A percentile compares a stretch with the other conserved stretches of the same genome.
Conservation (phyloP, 1,140 invertebrate genomes). For the Drosophila sechellia region DNA sequence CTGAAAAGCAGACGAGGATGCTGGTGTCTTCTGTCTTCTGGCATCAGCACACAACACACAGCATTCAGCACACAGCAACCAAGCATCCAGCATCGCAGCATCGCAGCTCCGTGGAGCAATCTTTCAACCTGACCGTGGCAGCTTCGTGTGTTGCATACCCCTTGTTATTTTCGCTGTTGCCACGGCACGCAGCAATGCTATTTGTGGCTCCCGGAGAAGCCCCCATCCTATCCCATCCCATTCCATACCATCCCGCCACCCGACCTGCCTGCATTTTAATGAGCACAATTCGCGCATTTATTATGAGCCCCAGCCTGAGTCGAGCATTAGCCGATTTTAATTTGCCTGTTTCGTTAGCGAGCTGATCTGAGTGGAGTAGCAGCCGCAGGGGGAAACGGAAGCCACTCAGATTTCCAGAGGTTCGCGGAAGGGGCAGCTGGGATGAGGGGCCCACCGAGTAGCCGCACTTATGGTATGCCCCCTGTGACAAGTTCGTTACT, state of each 20-base stretch:
- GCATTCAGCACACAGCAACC: background rate
- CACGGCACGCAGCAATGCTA: slow-evolving; percentile 75
- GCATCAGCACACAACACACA: slow-evolving; percentile 6
- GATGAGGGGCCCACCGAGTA: slow-evolving; percentile 30
- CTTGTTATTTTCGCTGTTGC: slow-evolving; percentile 52
- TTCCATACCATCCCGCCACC: background rate
- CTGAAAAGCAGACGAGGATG: slow-evolving; percentile 25
- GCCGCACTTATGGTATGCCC: slow-evolving; percentile 6
- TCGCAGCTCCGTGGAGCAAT: slow-evolving; percentile 55
- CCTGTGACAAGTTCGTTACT: background rate
- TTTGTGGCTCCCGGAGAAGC: slow-evolving; percentile 64
- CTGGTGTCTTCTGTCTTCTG: background rate
- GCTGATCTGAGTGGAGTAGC: slow-evolving; percentile 26
- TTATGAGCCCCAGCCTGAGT: slow-evolving; percentile 53
- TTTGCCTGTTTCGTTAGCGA: slow-evolving; percentile 79
- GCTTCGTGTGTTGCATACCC: slow-evolving; percentile 68
- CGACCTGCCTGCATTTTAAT: slow-evolving; percentile 75
- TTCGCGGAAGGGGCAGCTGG: slow-evolving; percentile 29
- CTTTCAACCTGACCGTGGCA: slow-evolving; percentile 69
- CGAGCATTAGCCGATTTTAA: slow-evolving; percentile 75
- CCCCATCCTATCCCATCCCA: background rate
- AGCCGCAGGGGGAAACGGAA: slow-evolving; percentile 32
- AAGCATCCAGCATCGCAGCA: slow-evolving; percentile 2
- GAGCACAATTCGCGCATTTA: slow-evolving; percentile 82
- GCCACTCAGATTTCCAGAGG: slow-evolving; percentile 69